Base-by-base conservation (phyloP, 2,888 invertebrate genomes). In the Ferrisia virgata region DNA sequence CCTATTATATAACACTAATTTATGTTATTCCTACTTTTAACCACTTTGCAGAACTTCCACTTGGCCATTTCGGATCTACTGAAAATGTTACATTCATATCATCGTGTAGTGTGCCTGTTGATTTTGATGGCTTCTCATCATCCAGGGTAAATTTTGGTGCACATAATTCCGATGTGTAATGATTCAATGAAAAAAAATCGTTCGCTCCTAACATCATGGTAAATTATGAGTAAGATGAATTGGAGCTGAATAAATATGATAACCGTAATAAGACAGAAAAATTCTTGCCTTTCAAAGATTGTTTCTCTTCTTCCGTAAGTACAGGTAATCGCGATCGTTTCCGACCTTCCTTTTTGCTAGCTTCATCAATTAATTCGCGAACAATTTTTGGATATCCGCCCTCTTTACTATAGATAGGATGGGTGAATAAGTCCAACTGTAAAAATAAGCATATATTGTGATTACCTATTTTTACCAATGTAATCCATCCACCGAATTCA, bases 111-210 rank as follows among this genome's bases (percentile, higher is more conserved):
- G 28, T 69, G 15, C 11, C 22, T 39, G 47, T n/a, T 47, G 3
- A 18, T 36, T 78, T 79, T 15, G 86, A 85, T 47, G 36, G 76
- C 82, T 25, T 18, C 79, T 1, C 5, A 8, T 36, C 36, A 4
- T 36, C 8, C 8, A 36, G 36, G 8, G 8, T 36, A 53, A 11
- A 53, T 22, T 81, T 84, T 5, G 81, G 43, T 1, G 85, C 80
- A 0, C 89, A 89, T 86, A 92, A 86, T 85, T 88, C 89, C 0
- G 92, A 90, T 0, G 93, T 92, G 87, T 95, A 95, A 85, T 93
- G 91, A 87, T 95, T 95, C 18, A 95, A 87, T 0, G 94, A 94
- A 82, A 95, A 90, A 88, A 93, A 94, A 87, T 96, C 95, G 0
- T 90, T 90, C 0, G 93, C 91, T 87, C 90, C 91, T 87, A 87